A percentile compares a stretch with the other conserved stretches of the same genome.
These are phyloP conservation scores for Euphydryas editha DNA, from an alignment of 2,888 invertebrate species.

Conservation along the genomic window DNA sequence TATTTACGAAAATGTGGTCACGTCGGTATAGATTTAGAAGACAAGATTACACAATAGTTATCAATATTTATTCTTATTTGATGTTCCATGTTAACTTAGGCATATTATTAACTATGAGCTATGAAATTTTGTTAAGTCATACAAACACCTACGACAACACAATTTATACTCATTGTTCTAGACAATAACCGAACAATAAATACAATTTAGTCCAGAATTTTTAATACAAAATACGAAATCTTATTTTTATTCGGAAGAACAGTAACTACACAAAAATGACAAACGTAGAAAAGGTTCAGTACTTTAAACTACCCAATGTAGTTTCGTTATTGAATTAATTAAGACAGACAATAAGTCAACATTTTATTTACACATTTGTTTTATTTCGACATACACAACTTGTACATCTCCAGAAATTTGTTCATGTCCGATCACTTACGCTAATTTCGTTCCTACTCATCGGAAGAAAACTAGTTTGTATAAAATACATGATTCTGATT, in stretches of 20 bases:
- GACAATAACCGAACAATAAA: conserved; percentile 8
- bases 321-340: conserved; percentile 16
- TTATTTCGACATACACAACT: conserved; percentile 79
- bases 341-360: conserved; percentile 70
- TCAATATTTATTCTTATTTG: conserved; percentile 22
- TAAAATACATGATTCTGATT: conserved; percentile 81
- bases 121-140: conserved; percentile 7
- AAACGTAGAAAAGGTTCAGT: conserved; percentile 8
- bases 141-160: conserved; percentile 13
- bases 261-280: not conserved
- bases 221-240: conserved; percentile 1
- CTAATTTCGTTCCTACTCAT: conserved; percentile 73
- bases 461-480: conserved; percentile 78
- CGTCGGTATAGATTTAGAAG: conserved; percentile 18
- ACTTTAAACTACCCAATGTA: conserved; percentile 5
- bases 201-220: not conserved
- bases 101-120: conserved; percentile 13
- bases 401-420: conserved; percentile 77
- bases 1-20: not conserved
- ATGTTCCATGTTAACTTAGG: conserved; percentile 18
- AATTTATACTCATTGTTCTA: conserved; percentile 1
- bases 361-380: conserved; percentile 79
- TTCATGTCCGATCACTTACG: conserved; percentile 80
- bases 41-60: conserved; percentile 20
- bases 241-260: conserved; percentile 12